Base-by-base conservation (phyloP, 2,113 vertebrate genomes). In the Phaethon lepturus region DNA sequence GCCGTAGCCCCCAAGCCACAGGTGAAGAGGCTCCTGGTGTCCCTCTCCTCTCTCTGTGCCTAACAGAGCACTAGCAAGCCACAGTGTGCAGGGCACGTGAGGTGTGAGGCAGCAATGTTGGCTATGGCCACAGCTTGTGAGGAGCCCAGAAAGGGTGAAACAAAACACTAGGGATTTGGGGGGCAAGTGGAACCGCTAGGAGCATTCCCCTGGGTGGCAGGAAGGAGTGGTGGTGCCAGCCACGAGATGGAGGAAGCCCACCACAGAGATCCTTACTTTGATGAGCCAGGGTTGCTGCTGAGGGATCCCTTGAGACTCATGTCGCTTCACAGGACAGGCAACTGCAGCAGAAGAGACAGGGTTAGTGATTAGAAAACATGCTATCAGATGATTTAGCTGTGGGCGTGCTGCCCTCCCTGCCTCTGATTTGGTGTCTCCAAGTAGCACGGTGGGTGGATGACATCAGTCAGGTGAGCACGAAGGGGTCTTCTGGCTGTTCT, bases 261-360 rank as follows among this genome's bases (percentile, higher is more conserved):
- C 42, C 44, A n/a, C 0, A 7, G 40, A 79, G 56, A 60, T 83
- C 56, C 97, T 98, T 97, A 98, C 97, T 98, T 97, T 69, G 83
- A 33, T 17, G 97, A 93, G 86, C 96, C 71, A 2, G 97, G 88
- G 66, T 58, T 95, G 95, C 95, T 95, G 95, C 42, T 95, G 81
- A 96, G 87, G 73, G 97, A 97, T 95, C 97, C 97, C 71, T 97
- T 98, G 77, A 92, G 93, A 92, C 93, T 98, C 97, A 98, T 98
- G 59, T 67, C 3, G 93, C 90, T 93, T 86, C 91, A 3, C 88
- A 82, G 80, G 94, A 76, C 22, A 17, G 93, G 84, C 77, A 97
- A n/a, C 97, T 98, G 97, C 58, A 94, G 86, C 22, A 94, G 50
- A 96, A 50, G 20, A 93, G 55, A 86, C 5, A 26, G 26, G 14